Evolutionary conservation across 64 coral and sea anemone species (phyloP).

Genomic region (Dendrophyllia cribrosa): DNA sequence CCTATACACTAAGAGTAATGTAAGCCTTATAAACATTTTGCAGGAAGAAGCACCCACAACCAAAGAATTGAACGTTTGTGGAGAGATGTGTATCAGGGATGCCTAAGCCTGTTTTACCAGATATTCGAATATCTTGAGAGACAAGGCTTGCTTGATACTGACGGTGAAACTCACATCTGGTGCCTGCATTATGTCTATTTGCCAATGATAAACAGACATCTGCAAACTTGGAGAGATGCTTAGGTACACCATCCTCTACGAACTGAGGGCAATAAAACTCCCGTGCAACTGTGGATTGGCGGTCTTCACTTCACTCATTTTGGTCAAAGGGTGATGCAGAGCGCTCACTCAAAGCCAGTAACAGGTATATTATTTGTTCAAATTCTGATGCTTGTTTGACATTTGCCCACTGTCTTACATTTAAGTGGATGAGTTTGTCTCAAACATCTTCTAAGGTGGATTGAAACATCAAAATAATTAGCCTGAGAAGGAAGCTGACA

Average conservation of each 20-base stretch:
- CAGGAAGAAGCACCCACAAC: slow-evolving; percentile 55
- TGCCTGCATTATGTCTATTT: slow-evolving; percentile 59
- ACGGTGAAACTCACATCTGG: slow-evolving; percentile 63
- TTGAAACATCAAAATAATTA: not conserved
- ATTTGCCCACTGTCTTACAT: slow-evolving; percentile 2
- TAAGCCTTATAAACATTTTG: too few species aligned
- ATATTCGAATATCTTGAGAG: slow-evolving; percentile 52
- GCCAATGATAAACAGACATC: slow-evolving; percentile 67
- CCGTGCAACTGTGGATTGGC: slow-evolving; percentile 73
- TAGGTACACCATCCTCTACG: slow-evolving; percentile 72
- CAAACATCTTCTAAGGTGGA: not conserved
- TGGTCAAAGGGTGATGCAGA: slow-evolving; percentile 23
- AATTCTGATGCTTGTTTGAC: slow-evolving; percentile 4
- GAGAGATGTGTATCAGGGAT: slow-evolving; percentile 61
- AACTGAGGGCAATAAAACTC: slow-evolving; percentile 66
- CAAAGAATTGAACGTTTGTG: slow-evolving; percentile 38
- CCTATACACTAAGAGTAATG: too few species aligned
- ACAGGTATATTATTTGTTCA: slow-evolving; percentile 49
- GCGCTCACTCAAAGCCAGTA: not conserved
- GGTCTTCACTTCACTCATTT: slow-evolving; percentile 55
- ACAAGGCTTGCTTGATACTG: slow-evolving; percentile 11
- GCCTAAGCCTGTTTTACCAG: slow-evolving; percentile 45
- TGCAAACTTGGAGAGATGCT: slow-evolving; percentile 51
- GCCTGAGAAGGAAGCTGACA: too few species aligned
- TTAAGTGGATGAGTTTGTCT: not conserved